A percentile compares a stretch with the other conserved stretches of the same genome.
phyloP scores from a whole-genome alignment of 2,888 invertebrate genomes.

The Cryptocephalus primarius region DNA sequence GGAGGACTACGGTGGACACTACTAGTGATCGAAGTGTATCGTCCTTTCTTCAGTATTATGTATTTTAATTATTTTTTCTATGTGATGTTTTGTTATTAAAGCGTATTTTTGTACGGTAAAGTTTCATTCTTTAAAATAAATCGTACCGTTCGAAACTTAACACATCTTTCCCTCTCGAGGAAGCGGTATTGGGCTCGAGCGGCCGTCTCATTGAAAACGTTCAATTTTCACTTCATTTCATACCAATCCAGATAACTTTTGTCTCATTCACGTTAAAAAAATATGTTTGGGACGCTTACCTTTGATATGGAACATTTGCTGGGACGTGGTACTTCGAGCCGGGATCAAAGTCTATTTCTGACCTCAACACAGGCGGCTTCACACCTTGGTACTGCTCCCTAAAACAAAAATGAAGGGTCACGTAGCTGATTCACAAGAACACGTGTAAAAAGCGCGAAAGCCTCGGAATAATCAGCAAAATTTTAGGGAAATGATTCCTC shows the following conservation, averaged over 20 bases:
- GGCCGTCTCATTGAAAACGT: no score
- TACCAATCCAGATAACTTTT: not conserved
- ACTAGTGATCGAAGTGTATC: not conserved
- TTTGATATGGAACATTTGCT: constrained; percentile 80
- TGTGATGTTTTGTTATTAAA: constrained; percentile 26
- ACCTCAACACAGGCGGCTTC: constrained; percentile 74
- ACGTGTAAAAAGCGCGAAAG: not conserved
- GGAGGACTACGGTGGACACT: constrained; percentile 6
- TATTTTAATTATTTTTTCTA: constrained; percentile 11
- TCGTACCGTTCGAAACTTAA: not conserved
- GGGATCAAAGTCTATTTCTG: constrained; percentile 83
- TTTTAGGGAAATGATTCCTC: no score
- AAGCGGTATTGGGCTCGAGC: not conserved
- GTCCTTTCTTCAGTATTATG: not conserved
- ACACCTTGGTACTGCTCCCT: constrained; percentile 78
- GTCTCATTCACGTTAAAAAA: not conserved
- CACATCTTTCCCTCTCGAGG: no score
- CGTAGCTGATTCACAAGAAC: not conserved
- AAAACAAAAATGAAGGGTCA: constrained; percentile 15
- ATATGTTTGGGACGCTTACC: constrained; percentile 48
- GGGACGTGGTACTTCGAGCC: constrained; percentile 90
- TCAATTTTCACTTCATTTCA: no score
- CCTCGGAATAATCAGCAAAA: no score
- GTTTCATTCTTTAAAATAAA: constrained; percentile 1
- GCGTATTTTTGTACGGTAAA: constrained; percentile 16